Base-by-base conservation (phyloP, 2,113 vertebrate species). In the Burhinus bistriatus region DNA sequence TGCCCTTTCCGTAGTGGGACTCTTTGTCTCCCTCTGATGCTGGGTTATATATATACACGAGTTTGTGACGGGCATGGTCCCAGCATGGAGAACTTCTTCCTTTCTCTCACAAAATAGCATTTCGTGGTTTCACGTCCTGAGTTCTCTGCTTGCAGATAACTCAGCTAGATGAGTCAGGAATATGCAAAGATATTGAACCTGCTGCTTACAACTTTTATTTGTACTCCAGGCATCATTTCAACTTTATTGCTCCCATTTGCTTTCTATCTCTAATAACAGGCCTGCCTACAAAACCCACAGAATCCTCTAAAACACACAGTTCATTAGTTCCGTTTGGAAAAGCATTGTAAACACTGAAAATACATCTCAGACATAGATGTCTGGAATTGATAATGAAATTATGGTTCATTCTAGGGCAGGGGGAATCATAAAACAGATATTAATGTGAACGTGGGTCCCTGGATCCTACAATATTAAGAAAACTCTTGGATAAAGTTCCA, bases 211-310 rank as follows among this genome's bases (percentile, higher is more conserved):
- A 93, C 89, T 84, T 95, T 93, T 95, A 95, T 96, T 87, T 95
- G 85, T 96, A 65, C 81, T 87, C 65, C 80, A 95, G 92, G 90
- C 86, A 82, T 87, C 72, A 1, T 94, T 96, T 79, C 86, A 57
- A 52, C 77, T 96, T 97, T 96, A 97, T 89, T 95, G 94, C 72
- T 97, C 92, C 86, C 94, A 69, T 97, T 97, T 95, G 80, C 54
- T 89, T 89, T 76, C 92, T 79, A 6, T 82, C 83, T 95, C 86
- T 61, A 54, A 72, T n/a, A 91, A 71, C 91, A 87, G 77, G 19
- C 65, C 78, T 87, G 86, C 55, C 86, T 90, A 29, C 92, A 82
- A 96, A 91, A 16, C 76, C 80, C 61, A 57, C 73, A 61, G 92
- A 93, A 93, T 82, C 80, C 77, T 89, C 71, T 79, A 92, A 92